These are phyloP conservation scores for Aldrovandia affinis DNA, from an alignment of 2,797 vertebrate species.

Conservation along the genomic window DNA sequence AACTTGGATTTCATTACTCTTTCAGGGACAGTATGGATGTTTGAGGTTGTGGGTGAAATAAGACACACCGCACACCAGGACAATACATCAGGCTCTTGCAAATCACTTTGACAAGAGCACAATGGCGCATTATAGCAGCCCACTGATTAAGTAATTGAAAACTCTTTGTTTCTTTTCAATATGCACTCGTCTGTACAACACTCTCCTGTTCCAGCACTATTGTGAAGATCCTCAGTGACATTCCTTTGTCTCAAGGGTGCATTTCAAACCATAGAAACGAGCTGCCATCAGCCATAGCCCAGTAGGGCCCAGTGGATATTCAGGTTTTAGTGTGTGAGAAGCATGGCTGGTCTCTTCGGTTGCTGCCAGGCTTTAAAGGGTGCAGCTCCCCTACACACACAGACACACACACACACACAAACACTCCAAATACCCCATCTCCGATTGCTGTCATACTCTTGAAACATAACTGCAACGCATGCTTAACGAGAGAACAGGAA, in stretches of 20 bases:
- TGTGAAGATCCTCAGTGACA: background rate
- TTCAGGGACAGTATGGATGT: slow-evolving; percentile 4
- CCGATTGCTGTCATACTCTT: background rate
- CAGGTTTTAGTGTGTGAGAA: background rate
- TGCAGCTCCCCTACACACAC: background rate
- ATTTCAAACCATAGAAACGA: background rate
- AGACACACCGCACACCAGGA: background rate
- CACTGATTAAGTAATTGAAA: slow-evolving; percentile 1
- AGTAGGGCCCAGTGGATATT: background rate
- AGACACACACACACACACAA: background rate
- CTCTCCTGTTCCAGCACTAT: background rate
- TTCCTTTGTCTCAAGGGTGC: slow-evolving; percentile 1
- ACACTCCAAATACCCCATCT: too few species aligned
- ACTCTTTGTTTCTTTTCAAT: slow-evolving; percentile 20
- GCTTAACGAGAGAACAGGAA: background rate
- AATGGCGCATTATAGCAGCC: slow-evolving; percentile 10
- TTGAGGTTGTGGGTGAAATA: background rate
- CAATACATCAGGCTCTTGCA: background rate
- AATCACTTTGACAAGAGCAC: slow-evolving; percentile 3
- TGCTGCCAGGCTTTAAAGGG: slow-evolving; percentile 16
- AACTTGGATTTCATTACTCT: background rate
- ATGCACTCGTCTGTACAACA: slow-evolving; percentile 4
- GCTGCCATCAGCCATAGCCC: background rate
- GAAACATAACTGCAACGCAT: background rate
- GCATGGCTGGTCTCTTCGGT: background rate